Evolutionary conservation across 1,140 invertebrate species (phyloP).

Genomic region (Ladona fulva): DNA sequence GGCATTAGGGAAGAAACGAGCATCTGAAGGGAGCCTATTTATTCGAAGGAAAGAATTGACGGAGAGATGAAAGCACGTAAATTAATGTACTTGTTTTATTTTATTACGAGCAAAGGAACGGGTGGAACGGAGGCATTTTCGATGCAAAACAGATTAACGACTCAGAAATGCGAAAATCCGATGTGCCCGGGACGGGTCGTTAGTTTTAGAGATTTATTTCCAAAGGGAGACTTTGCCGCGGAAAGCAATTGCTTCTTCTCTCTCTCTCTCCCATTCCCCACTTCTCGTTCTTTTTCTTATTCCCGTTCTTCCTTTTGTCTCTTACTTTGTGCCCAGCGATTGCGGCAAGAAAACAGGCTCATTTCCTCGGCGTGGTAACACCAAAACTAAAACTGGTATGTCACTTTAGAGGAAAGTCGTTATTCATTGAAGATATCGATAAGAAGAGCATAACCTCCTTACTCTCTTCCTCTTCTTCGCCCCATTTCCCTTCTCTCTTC

Average conservation of each 20-base stretch:
- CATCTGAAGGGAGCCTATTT: too few species aligned
- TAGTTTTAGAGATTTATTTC: not conserved
- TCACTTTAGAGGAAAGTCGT: not conserved
- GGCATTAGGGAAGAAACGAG: too few species aligned
- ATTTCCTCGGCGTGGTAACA: not conserved
- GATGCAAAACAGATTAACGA: conserved; percentile 6
- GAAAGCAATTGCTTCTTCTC: not conserved
- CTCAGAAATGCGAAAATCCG: conserved; percentile 5
- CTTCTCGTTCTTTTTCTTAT: not conserved
- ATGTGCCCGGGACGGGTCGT: not conserved
- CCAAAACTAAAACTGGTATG: not conserved
- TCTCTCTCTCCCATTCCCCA: not conserved
- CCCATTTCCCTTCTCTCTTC: too few species aligned
- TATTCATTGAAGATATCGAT: too few species aligned
- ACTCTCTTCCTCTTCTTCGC: too few species aligned
- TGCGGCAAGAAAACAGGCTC: not conserved
- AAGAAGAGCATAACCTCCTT: too few species aligned
- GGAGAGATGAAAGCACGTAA: too few species aligned
- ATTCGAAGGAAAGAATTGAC: too few species aligned
- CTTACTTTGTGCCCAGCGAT: not conserved
- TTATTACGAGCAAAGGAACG: too few species aligned
- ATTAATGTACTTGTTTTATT: too few species aligned
- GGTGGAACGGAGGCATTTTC: not conserved
- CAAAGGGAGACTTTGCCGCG: not conserved
- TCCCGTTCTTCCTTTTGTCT: not conserved